Evolutionary conservation across 2,113 vertebrate genomes (phyloP), one percentile per base, ranked within the genome.

Genomic region (Sakesphorus luctuosus): DNA sequence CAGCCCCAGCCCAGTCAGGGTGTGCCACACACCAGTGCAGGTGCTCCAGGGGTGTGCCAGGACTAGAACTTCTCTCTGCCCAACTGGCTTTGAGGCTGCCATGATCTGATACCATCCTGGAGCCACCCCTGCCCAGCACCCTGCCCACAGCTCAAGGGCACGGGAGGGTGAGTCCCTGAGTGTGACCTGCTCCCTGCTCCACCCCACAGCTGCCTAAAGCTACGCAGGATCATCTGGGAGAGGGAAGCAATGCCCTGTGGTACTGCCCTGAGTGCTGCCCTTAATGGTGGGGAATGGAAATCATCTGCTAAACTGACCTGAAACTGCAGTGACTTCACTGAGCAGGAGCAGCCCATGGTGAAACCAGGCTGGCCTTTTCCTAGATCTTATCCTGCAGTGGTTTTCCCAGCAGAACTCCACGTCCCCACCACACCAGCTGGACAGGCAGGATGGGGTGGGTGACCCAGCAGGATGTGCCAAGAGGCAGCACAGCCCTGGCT

Each of bases 381-480:
- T 63, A 21, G 67, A 63, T 56, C 73, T 52, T 43, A 53, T 46
- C 88, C 82, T 7, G n/a, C 49, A 40, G 73, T 3, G 3, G 73
- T 87, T 68, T 24, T 11, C 44, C 52, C 8, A 1, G 63, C 58
- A 10, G 47, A 78, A 53, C 78, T 59, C 43, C n/a, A n/a, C n/a
- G n/a, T n/a, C n/a, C n/a, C n/a, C n/a, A n/a, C n/a, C n/a, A n/a
- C n/a, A n/a, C n/a, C 66, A 0, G n/a, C 65, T 14, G 46, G 58
- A 28, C 0, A 2, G 72, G n/a, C 88, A 78, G 78, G 66, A 77
- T 0, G 13, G 67, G 14, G 72, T 14, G 1, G 59, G 17, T 1
- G 2, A 4, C 53, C 33, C 9, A 36, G 29, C 52, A 15, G 2
- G 0, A 47, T 0, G 2, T 17, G 0, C 0, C 4, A 47, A 61